Evolutionary conservation across 2,888 invertebrate species (phyloP), one percentile per base, ranked within the genome.

Genomic region (Dasypogon diadema): DNA sequence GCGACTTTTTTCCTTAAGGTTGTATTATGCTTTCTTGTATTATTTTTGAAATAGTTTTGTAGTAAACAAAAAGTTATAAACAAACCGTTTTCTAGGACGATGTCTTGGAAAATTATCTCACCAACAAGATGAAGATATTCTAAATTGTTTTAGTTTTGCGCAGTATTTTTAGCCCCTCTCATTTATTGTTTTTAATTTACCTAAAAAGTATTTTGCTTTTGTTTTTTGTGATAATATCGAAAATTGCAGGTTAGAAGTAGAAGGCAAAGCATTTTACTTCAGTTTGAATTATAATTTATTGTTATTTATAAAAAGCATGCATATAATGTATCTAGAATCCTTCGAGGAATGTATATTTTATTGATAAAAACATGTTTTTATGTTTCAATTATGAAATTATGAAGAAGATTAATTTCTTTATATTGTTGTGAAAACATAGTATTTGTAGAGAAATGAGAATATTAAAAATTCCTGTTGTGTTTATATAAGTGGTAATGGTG

Each of bases 141-240:
- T 16, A 21, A 51, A 51, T 16, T 51, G 51, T 18, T 5, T 51
- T 51, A 3, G 12, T 51, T 51, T 51, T 16, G 51, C 51, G 2
- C 12, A 51, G 21, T 51, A 21, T 51, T 21, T 21, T 3, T 48
- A 16, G 4, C 12, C 2, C 8, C 8, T 21, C 2, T 51, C n/a
- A 51, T 14, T 51, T 1, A 8, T 21, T 51, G 1, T 51, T 51
- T 51, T 16, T 1, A 51, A 16, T 12, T 42, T 42, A 42, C 18
- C 18, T 21, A 51, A 16, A 51, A 18, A 3, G 18, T 21, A 8
- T 21, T 18, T 8, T n/a, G 2, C 6, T 4, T 51, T 65, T 46
- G 14, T 22, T 65, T 65, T 14, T 24, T 65, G 65, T 65, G 65
- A 65, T 65, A 65, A 65, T 46, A 14, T 24, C 46, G n/a, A 21